Base-by-base conservation (phyloP, 2,888 invertebrate genomes). In the Mystacides longicornis region DNA sequence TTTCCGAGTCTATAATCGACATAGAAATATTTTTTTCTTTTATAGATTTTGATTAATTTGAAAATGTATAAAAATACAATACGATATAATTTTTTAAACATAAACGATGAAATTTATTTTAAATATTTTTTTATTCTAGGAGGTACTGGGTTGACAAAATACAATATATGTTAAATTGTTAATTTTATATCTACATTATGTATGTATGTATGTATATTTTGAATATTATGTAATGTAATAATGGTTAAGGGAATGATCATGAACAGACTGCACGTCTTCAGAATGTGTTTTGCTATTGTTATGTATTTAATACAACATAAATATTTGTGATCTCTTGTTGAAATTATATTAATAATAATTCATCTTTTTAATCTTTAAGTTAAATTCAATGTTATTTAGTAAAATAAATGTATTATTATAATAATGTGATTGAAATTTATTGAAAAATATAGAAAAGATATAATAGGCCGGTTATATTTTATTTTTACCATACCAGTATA, bases 371-470 rank as follows among this genome's bases (percentile, higher is more conserved):
- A 37, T 16, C n/a, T n/a, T n/a, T 37, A 37, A 37, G 37, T 37
- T 27, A 51, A 54, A 57, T 51, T 57, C 54, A 57, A 57, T 57
- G 57, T 57, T 57, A 57, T 57, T 54, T 57, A 57, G 57, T 57
- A 52, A 53, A 56, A 56, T 56, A 56, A 56, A 52, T 47, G 45
- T 45, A 45, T 45, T 31, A 31, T 9, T 16, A 45, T 45, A 19
- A 45, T 53, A 53, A 48, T 18, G 48, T 48, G 48, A 48, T 53
- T 53, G 27, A 48, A 53, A 46, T 48, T 53, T 48, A 21, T 52
- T 23, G 18, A 27, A 52, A 46, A 20, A 45, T 45, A 45, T 45
- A 37, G 14, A n/a, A n/a, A n/a, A n/a, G n/a, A n/a, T n/a, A n/a
- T n/a, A n/a, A n/a, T n/a, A n/a, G n/a, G n/a, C n/a, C n/a, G n/a